phyloP scores from a whole-genome alignment of 2,113 vertebrate species.

The Edolisoma coerulescens region DNA sequence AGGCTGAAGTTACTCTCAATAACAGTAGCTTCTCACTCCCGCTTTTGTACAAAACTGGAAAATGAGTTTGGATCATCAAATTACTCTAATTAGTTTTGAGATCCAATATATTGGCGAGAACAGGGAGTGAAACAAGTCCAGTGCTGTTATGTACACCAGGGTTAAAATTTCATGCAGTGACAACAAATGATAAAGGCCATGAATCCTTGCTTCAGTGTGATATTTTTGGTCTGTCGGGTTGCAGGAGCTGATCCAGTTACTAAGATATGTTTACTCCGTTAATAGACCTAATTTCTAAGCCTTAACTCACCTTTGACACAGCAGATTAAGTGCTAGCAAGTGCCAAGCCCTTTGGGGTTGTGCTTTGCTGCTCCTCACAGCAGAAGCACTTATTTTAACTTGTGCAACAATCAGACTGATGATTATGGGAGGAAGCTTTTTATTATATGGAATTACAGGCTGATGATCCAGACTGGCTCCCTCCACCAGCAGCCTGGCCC shows the following conservation, averaged over 20 bases:
- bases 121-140: not conserved
- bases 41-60: not conserved
- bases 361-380: not conserved
- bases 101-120: not conserved
- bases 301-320: not conserved
- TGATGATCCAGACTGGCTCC: not conserved
- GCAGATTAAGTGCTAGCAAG: not conserved
- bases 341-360: not conserved
- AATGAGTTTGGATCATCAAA: not conserved
- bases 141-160: not conserved
- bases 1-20: not conserved
- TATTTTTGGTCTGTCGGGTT: not conserved
- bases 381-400: not conserved
- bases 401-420: not conserved
- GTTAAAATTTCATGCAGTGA: not conserved
- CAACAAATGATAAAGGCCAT: not conserved
- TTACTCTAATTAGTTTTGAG: not conserved
- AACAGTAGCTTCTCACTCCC: not conserved
- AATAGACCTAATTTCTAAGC: not conserved
- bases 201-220: not conserved
- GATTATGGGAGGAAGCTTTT: not conserved
- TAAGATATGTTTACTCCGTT: not conserved
- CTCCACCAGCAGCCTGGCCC: not conserved
- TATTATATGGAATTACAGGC: not conserved
- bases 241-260: not conserved